Conservation (phyloP, 2,113 vertebrate genomes). For the Pholis gunnellus region DNA sequence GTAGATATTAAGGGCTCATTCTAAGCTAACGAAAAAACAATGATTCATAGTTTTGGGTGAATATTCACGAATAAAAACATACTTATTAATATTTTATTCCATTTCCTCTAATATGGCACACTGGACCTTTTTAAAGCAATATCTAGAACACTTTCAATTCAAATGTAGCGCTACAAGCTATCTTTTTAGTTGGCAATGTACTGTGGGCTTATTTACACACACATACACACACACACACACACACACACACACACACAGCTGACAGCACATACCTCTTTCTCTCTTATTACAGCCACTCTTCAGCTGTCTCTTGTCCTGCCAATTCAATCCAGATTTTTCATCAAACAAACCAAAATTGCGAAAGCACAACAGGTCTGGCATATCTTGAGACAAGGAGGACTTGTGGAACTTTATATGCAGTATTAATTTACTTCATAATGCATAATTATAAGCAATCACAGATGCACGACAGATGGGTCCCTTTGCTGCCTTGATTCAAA, state of each 20-base stretch:
- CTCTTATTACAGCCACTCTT: neutral
- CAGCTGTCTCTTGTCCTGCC: neutral
- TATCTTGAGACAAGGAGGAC: slow-evolving; percentile 1
- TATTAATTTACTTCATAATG: slow-evolving; percentile 38
- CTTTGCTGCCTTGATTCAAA: slow-evolving; percentile 24
- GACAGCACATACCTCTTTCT: neutral
- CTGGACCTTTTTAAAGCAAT: neutral
- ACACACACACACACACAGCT: neutral
- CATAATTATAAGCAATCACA: slow-evolving; percentile 32
- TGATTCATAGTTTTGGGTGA: no score
- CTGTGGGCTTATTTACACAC: neutral
- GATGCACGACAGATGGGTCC: slow-evolving; percentile 47
- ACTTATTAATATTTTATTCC: no score
- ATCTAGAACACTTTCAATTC: neutral
- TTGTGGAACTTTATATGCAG: slow-evolving; percentile 13
- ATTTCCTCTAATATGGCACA: no score
- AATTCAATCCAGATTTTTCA: slow-evolving; percentile 1
- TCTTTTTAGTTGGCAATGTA: neutral
- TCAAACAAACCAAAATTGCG: neutral
- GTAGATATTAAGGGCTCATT: no score
- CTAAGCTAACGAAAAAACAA: no score
- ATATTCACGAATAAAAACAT: no score
- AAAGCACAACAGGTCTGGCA: slow-evolving; percentile 11
- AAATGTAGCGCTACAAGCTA: neutral
- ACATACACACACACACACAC: neutral